phyloP scores from a whole-genome alignment of 2,113 vertebrate genomes.

The Crotalus horridus region DNA sequence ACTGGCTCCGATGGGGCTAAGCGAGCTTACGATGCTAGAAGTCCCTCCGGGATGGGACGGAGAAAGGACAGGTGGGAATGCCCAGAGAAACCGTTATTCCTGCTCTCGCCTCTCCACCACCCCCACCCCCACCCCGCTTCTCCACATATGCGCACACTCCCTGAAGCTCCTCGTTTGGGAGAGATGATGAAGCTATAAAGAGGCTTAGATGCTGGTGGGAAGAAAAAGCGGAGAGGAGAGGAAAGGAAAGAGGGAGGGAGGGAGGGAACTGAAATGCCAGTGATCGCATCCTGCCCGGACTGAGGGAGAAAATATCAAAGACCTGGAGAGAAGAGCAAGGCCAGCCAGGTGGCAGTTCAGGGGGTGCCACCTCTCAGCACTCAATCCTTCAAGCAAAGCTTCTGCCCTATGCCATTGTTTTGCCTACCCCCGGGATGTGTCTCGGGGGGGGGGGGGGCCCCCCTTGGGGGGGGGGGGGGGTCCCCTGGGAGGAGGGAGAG shows the following conservation, averaged over 20 bases:
- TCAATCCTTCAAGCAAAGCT: background rate
- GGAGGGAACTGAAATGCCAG: background rate
- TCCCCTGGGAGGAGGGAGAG: no score
- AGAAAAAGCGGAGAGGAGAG: background rate
- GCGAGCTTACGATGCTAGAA: constrained; percentile 14
- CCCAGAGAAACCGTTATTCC: background rate
- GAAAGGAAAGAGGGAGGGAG: no score
- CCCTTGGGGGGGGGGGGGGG: no score
- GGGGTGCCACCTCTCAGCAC: background rate
- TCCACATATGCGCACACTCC: background rate
- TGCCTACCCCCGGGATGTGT: constrained; percentile 48
- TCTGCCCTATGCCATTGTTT: background rate
- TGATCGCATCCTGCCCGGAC: background rate
- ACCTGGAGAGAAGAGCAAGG: background rate
- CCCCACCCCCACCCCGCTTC: background rate
- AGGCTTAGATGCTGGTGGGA: background rate
- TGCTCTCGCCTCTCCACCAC: background rate
- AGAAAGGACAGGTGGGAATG: background rate
- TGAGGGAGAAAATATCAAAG: background rate
- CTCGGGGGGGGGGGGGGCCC: no score
- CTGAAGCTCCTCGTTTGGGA: background rate
- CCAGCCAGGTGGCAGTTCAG: background rate
- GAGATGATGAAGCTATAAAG: background rate
- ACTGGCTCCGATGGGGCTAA: constrained; percentile 52
- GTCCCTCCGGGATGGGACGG: constrained; percentile 12